A percentile compares a stretch with the other conserved stretches of the same genome.
Evolutionary conservation across 2,797 vertebrate genomes (phyloP).

Genomic region (Tarsius wallacei): DNA sequence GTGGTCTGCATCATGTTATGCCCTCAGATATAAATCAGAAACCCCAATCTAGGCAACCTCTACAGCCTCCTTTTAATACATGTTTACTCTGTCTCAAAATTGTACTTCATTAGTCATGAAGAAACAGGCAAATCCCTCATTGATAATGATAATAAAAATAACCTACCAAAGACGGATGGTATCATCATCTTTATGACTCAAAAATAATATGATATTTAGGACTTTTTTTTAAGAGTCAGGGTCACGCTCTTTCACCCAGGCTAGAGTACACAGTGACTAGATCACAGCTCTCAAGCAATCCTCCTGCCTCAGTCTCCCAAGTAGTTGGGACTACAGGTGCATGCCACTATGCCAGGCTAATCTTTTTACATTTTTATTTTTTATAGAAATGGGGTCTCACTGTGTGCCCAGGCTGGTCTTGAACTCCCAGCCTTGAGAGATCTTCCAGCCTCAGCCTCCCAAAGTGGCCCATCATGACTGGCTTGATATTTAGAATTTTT

Average conservation of each 20-base stretch:
- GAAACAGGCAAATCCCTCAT: background rate
- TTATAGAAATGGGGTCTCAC: no score
- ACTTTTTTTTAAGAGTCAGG: background rate
- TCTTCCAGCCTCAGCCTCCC: no score
- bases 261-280: no score
- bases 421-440: no score
- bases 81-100: constrained; percentile 17
- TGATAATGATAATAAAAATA: constrained; percentile 20
- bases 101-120: background rate
- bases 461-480: no score
- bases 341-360: no score
- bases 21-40: background rate
- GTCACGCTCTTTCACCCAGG: no score
- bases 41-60: background rate
- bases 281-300: no score
- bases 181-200: constrained; percentile 45
- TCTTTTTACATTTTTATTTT: no score
- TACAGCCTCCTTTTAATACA: background rate
- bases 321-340: no score
- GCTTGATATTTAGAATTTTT: background rate
- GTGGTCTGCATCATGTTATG: background rate
- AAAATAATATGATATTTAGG: constrained; percentile 34
- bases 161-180: background rate
- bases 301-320: no score
- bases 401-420: no score